Conservation (phyloP, 2,888 invertebrate species). For the Apeira syringaria region DNA sequence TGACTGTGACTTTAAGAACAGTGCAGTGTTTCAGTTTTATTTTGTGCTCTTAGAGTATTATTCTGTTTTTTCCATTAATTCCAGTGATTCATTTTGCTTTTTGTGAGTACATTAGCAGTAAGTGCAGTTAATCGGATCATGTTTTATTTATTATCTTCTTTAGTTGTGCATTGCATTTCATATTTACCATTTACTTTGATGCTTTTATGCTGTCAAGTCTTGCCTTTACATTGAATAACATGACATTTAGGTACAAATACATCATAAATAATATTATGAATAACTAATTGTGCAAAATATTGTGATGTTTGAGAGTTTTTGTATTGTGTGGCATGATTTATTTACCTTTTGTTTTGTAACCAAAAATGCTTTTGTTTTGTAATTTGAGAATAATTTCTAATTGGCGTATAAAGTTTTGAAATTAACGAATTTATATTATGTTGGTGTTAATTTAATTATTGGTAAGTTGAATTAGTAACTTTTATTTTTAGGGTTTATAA, state of each 20-base stretch:
- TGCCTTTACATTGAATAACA: conserved; percentile 43
- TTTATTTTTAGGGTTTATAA: conserved; percentile 36
- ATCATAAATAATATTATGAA: conserved; percentile 10
- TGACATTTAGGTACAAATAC: conserved; percentile 36
- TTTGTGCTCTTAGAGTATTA: conserved; percentile 45
- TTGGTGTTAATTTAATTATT: conserved; percentile 70
- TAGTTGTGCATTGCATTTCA: conserved; percentile 30
- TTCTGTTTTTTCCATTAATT: conserved; percentile 33
- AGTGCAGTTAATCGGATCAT: conserved; percentile 41
- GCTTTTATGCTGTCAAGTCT: conserved; percentile 43
- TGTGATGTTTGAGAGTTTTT: conserved; percentile 30
- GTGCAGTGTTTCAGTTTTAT: conserved; percentile 48
- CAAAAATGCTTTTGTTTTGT: conserved; percentile 29
- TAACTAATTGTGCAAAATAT: conserved; percentile 28
- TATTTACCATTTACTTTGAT: conserved; percentile 25
- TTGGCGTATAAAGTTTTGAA: conserved; percentile 36
- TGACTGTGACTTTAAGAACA: conserved; percentile 47
- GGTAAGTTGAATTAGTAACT: conserved; percentile 64
- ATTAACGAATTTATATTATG: conserved; percentile 59
- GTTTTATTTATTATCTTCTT: conserved; percentile 41
- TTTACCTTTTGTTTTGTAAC: conserved; percentile 28
- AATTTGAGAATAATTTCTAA: conserved; percentile 30
- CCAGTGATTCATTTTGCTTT: conserved; percentile 41
- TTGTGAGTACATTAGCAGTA: conserved; percentile 46
- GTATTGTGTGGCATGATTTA: conserved; percentile 33